A percentile compares a stretch with the other conserved stretches of the same genome.
phyloP scores from a whole-genome alignment of 1,140 invertebrate species.

The Monochamus saltuarius region DNA sequence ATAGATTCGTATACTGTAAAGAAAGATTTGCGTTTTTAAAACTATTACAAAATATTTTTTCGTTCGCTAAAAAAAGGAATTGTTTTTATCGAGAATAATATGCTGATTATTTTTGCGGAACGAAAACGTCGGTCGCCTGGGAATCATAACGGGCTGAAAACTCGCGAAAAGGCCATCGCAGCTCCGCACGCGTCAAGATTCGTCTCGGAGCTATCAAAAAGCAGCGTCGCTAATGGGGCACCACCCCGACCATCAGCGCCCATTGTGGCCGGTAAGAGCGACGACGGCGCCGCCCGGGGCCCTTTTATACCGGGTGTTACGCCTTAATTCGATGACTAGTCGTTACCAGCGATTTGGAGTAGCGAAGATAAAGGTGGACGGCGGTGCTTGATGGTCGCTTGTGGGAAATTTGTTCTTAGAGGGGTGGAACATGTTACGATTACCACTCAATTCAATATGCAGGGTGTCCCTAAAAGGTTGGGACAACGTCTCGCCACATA shows the following conservation, averaged over 20 bases:
- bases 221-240: slow-evolving; percentile 33
- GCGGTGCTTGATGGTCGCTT: slow-evolving; percentile 5
- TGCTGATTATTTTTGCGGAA: no score
- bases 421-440: no score
- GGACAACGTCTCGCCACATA: no score
- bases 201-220: slow-evolving; percentile 29
- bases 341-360: neutral
- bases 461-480: no score
- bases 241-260: slow-evolving; percentile 34
- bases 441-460: no score
- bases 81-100: no score
- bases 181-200: slow-evolving; percentile 22
- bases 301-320: slow-evolving; percentile 30
- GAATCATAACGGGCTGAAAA: slow-evolving; percentile 1
- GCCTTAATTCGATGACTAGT: slow-evolving; percentile 28
- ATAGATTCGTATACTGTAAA: no score
- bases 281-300: slow-evolving; percentile 25
- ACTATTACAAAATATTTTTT: no score
- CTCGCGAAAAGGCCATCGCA: slow-evolving; percentile 7
- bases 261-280: slow-evolving; percentile 31
- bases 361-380: slow-evolving; percentile 5
- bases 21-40: no score
- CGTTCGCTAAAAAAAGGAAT: no score
- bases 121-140: neutral
- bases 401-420: slow-evolving; percentile 7